A percentile compares a stretch with the other conserved stretches of the same genome.
These are phyloP conservation scores for Rachycentron canadum DNA, from an alignment of 2,797 vertebrate species.

Conservation along the genomic window DNA sequence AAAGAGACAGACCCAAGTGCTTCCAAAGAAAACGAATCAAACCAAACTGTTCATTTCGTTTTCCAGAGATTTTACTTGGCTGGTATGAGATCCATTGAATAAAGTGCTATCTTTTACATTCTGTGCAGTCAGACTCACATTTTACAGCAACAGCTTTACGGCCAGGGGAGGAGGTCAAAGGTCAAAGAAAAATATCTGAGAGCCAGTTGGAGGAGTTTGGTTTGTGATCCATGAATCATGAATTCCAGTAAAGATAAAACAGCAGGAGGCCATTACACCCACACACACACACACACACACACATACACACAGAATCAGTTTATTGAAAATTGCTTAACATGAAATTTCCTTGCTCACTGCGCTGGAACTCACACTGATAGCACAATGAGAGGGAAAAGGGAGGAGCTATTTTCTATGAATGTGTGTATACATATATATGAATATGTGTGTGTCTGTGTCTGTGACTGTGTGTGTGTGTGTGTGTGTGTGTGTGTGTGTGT, in stretches of 20 bases:
- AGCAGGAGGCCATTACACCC: background rate
- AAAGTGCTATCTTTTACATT: background rate
- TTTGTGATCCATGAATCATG: conserved; percentile 1
- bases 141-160: background rate
- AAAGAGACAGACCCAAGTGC: background rate
- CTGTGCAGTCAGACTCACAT: background rate
- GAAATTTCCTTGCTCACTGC: background rate
- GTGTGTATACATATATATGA: background rate
- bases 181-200: background rate
- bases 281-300: background rate
- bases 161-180: conserved; percentile 10
- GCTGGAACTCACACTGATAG: conserved; percentile 16
- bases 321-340: background rate
- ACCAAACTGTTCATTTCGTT: background rate
- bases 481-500: too few species aligned
- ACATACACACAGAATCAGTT: background rate
- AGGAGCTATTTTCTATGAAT: conserved; percentile 4
- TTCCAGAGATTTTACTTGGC: background rate
- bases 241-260: background rate
- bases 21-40: background rate
- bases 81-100: background rate
- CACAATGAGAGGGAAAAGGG: conserved; percentile 31
- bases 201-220: background rate
- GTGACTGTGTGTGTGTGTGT: conserved; percentile 28
- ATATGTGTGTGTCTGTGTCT: conserved; percentile 5